Base-by-base conservation (phyloP, 2,113 vertebrate genomes). In the Ciconia boyciana region DNA sequence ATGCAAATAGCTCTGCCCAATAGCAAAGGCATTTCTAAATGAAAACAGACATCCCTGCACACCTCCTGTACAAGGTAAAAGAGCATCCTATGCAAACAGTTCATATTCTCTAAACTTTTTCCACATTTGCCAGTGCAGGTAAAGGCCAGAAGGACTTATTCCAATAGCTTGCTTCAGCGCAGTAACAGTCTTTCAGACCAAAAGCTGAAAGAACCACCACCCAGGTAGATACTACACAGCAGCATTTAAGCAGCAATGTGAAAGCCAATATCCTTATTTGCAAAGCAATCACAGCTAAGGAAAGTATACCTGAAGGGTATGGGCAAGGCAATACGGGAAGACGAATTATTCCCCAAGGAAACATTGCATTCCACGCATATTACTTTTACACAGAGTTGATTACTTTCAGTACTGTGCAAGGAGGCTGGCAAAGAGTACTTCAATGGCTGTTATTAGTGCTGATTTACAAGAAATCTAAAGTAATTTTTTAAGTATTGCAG, bases 391-490 rank as follows among this genome's bases (percentile, higher is more conserved):
- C 20, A 19, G n/a, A 74, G 66, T 46, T 83, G 87, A 93, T 94
- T 94, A 87, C 60, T 76, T 72, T 51, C 58, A 85, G 26, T 69
- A 80, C 22, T 0, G 0, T 48, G 54, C 49, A 80, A 44, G 43
- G 62, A 94, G 16, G 20, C 54, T 90, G 84, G 75, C 34, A 76
- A 54, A 52, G 41, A 76, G 32, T 70, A 34, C 39, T 55, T 95
- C 62, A 69, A 22, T 13, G 20, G 26, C 39, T 76, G 55, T 60
- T 75, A 86, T 83, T 78, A 71, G 43, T 18, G 18, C 60, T 89
- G 76, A 90, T 93, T 97, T 90, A 96, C 83, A 89, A 77, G 79
- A 75, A 92, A 92, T 74, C 44, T 78, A 57, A 84, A 81, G 83
- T 84, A 90, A 70, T 92, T 86, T 88, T 96, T 93, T 36, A 93